These are phyloP conservation scores for Argyra leucocephala DNA, from an alignment of 2,888 invertebrate genomes.

Conservation along the genomic window DNA sequence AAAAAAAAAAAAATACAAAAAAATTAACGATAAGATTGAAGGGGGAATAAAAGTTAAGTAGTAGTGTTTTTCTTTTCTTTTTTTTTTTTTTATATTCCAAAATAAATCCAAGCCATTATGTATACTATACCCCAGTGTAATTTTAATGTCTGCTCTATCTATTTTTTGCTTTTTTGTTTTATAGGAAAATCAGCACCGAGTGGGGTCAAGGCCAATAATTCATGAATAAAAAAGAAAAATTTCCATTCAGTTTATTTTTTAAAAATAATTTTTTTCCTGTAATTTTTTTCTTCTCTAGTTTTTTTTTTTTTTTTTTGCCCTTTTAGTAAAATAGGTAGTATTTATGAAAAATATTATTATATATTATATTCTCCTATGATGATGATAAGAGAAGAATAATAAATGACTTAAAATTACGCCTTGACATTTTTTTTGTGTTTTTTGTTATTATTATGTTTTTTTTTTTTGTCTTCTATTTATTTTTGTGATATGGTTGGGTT, in stretches of 20 bases:
- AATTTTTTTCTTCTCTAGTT: too few species aligned
- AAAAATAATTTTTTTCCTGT: too few species aligned
- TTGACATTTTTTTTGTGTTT: not conserved
- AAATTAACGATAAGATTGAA: not conserved
- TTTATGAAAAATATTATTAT: not conserved
- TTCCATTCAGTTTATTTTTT: not conserved
- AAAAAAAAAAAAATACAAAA: not conserved
- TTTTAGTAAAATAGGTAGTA: not conserved
- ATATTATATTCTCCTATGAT: not conserved
- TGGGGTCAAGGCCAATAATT: constrained; percentile 6
- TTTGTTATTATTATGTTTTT: too few species aligned
- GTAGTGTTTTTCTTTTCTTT: not conserved
- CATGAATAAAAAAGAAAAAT: not conserved
- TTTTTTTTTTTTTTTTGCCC: too few species aligned
- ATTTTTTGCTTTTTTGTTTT: not conserved
- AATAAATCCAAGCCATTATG: not conserved
- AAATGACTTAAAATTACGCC: not conserved
- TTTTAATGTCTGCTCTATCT: constrained; percentile 3
- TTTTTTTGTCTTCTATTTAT: too few species aligned
- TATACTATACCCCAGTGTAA: constrained; percentile 6
- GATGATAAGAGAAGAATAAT: not conserved
- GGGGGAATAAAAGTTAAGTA: too few species aligned
- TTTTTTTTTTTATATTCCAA: too few species aligned
- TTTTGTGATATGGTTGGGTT: too few species aligned
- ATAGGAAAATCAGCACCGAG: not conserved